Base-by-base conservation (phyloP, 2,113 vertebrate genomes). In the Halichoeres trimaculatus region DNA sequence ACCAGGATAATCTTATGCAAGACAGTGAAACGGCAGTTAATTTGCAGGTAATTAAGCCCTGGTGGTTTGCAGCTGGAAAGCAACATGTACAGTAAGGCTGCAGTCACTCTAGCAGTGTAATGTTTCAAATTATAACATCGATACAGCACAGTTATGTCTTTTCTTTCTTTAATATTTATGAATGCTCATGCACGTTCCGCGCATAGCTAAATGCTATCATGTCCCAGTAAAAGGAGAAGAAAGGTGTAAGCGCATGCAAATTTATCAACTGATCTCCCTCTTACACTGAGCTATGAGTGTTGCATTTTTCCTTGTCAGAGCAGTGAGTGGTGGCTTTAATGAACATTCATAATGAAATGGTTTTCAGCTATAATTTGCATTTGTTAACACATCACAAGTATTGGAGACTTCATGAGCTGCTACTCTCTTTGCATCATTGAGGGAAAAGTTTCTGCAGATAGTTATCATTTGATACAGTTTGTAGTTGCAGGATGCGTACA, bases 1-100 rank as follows among this genome's bases (percentile, higher is more conserved):
- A 79, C 67, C 59, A 74, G 65, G 85, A 91, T 91, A 93, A 93
- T 95, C 94, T 97, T 95, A 96, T 94, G 95, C 95, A 96, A 97
- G 95, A 93, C 63, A 30, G 50, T 95, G 95, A 96, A 97, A 96
- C 77, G 74, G 88, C 88, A 86, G 91, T 88, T 92, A 84, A 89
- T 90, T 72, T 90, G 89, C 91, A 92, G 93, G 93, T 96, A 96
- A 97, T 96, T 95, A 95, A 95, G 73, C 94, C 93, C 94, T 55
- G 83, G 94, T 95, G 96, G 93, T 89, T 96, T 94, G 78, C 81
- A 85, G 88, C 87, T 77, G 80, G 84, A 90, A 90, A 83, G 88
- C 85, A 83, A 45, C 80, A 71, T 82, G 60, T 73, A 85, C 81
- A 67, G 74, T 77, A n/a, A 65, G 61, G 57, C 35, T 48, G 35